Conservation (phyloP, 2,888 invertebrate genomes). For the Branchipolynoe longqiensis region DNA sequence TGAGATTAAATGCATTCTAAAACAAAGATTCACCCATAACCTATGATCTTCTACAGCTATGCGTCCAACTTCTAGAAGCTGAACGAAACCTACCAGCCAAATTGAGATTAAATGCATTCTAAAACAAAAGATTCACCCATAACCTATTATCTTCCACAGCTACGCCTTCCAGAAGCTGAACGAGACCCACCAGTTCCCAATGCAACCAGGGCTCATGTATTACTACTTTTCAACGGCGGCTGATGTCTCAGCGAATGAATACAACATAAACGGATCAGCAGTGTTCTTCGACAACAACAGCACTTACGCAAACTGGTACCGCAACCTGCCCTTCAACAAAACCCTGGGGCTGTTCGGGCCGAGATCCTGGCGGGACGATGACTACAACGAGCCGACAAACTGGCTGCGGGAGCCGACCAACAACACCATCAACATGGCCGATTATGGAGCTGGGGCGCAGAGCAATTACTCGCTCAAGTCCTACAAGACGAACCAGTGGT, state of each 20-base stretch:
- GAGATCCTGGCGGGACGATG: conserved; percentile 87
- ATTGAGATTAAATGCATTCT: no score
- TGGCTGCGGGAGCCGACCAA: conserved; percentile 95
- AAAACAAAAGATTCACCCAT: no score
- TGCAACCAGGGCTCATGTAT: conserved; percentile 99
- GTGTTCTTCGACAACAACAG: conserved; percentile 96
- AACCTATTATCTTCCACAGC: no score
- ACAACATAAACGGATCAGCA: conserved; percentile 90
- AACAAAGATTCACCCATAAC: no score
- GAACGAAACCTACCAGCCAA: no score
- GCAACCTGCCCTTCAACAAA: conserved; percentile 95
- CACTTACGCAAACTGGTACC: conserved; percentile 95
- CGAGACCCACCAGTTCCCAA: conserved; percentile 79
- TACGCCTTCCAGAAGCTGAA: conserved; percentile 73
- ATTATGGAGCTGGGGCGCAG: conserved; percentile 87
- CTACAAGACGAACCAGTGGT: conserved; percentile 97
- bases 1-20: no score
- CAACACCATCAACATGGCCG: conserved; percentile 88
- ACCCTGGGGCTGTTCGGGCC: conserved; percentile 97
- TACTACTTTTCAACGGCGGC: conserved; percentile 96
- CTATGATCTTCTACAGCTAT: no score
- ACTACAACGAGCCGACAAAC: conserved; percentile 91
- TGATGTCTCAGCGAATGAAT: conserved; percentile 95
- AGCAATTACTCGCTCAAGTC: conserved; percentile 94
- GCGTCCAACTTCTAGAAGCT: no score